Conservation (phyloP, 2,888 invertebrate genomes). For the Iselma pallidipennis region DNA sequence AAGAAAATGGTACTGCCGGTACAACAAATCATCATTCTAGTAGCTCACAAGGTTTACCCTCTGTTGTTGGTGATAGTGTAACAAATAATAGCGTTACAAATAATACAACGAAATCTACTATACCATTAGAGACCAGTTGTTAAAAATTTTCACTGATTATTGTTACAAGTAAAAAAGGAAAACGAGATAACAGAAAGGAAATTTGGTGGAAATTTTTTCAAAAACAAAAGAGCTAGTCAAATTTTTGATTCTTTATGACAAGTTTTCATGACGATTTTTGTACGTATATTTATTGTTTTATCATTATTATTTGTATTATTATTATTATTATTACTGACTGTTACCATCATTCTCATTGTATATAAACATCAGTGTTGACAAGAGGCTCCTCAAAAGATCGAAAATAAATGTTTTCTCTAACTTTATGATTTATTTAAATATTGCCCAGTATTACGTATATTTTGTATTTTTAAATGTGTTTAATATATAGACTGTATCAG, state of each 20-base stretch:
- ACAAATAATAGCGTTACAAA: constrained; percentile 70
- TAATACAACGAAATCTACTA: constrained; percentile 59
- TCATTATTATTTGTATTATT: constrained; percentile 5
- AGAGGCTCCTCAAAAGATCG: background rate
- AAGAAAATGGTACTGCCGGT: constrained; percentile 61
- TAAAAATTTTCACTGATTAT: no score
- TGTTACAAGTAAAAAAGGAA: no score
- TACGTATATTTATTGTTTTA: constrained; percentile 14
- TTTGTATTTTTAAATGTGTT: background rate
- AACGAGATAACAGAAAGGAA: background rate
- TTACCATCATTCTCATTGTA: constrained; percentile 14
- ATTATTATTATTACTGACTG: constrained; percentile 18
- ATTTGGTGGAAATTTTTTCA: background rate
- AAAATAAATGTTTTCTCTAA: background rate
- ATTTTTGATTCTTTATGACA: constrained; percentile 13
- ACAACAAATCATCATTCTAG: constrained; percentile 71
- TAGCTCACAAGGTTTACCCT: constrained; percentile 80
- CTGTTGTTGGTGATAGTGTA: constrained; percentile 76
- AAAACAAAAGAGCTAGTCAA: constrained; percentile 13
- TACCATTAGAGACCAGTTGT: constrained; percentile 62
- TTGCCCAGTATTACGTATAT: constrained; percentile 19
- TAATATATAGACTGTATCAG: background rate
- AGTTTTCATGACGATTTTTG: constrained; percentile 9
- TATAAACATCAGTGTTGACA: constrained; percentile 9
- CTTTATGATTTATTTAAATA: background rate